Evolutionary conservation across 2,113 vertebrate species (phyloP).

Genomic region (Phainopepla nitens): DNA sequence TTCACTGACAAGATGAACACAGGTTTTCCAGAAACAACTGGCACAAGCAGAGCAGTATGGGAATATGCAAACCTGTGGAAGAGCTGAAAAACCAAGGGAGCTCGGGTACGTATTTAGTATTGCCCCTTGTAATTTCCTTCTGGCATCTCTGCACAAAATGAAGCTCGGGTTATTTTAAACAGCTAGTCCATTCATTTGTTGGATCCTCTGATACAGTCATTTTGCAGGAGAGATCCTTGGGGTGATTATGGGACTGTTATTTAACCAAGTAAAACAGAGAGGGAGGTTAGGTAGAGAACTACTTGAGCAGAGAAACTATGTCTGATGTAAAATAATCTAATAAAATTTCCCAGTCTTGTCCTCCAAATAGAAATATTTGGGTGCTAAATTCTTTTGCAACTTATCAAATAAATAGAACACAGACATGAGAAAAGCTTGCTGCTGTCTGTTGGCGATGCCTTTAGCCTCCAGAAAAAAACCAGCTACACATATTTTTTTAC

Average conservation of each 20-base stretch:
- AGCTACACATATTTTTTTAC: not conserved
- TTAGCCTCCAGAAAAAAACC: not conserved
- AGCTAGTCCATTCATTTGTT: not conserved
- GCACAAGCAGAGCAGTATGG: not conserved
- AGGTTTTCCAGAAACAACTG: not conserved
- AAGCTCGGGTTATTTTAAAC: not conserved
- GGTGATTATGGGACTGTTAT: not conserved
- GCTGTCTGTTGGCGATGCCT: not conserved
- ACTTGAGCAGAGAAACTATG: not conserved
- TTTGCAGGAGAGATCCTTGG: not conserved
- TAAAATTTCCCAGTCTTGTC: not conserved
- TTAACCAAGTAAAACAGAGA: not conserved
- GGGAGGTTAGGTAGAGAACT: not conserved
- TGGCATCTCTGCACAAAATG: not conserved
- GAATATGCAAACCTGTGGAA: not conserved
- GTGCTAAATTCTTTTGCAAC: not conserved
- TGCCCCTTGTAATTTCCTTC: not conserved
- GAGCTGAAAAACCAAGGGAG: not conserved
- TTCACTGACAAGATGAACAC: not conserved
- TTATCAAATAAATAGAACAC: not conserved
- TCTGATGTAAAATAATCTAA: not conserved
- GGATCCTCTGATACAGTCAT: not conserved
- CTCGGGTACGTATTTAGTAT: not conserved
- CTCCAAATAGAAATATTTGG: not conserved
- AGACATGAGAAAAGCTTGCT: not conserved